These are phyloP conservation scores for Rafetus swinhoei DNA, from an alignment of 2,113 vertebrate genomes.

Conservation along the genomic window DNA sequence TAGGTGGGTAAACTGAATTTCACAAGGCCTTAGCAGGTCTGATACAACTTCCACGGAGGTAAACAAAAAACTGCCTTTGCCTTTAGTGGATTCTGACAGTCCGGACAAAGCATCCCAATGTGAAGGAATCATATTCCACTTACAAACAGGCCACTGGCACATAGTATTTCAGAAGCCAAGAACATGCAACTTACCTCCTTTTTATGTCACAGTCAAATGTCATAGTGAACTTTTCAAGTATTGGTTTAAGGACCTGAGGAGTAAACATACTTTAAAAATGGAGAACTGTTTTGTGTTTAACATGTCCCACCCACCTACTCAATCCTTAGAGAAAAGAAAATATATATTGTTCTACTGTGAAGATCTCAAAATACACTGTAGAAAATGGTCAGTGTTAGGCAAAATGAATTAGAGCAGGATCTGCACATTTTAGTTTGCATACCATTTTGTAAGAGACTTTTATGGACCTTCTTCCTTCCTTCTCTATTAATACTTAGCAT, in stretches of 20 bases:
- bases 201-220: conserved; percentile 91
- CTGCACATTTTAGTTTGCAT: not conserved
- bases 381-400: not conserved
- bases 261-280: conserved; percentile 28
- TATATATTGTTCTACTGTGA: not conserved
- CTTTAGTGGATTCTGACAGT: not conserved
- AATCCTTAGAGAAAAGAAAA: not conserved
- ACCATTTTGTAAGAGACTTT: not conserved
- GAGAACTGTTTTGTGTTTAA: not conserved
- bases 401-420: not conserved
- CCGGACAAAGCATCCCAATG: not conserved
- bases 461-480: not conserved
- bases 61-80: not conserved
- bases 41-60: not conserved
- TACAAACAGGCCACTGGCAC: not conserved
- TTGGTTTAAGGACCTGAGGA: conserved; percentile 94
- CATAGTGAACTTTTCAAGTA: conserved; percentile 91
- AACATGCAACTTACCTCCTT: conserved; percentile 85
- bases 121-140: not conserved
- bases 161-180: not conserved
- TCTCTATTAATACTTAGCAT: not conserved
- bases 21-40: not conserved
- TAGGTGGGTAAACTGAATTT: not conserved
- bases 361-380: not conserved
- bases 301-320: not conserved